phyloP scores from a whole-genome alignment of 2,113 vertebrate genomes.

The Rhinolophus sinicus region DNA sequence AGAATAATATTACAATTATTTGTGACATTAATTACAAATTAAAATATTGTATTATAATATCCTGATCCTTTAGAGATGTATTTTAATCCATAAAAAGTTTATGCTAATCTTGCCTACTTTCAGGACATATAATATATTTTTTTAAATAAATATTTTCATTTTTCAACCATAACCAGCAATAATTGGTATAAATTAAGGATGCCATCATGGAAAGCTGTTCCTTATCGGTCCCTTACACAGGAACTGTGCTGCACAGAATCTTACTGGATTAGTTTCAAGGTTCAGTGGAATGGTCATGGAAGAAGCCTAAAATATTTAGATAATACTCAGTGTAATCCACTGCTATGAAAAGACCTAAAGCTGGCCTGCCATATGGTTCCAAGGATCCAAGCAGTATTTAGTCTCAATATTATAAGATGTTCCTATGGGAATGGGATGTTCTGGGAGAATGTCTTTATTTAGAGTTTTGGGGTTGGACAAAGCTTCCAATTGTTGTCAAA shows the following conservation, averaged over 20 bases:
- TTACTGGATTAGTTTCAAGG: background rate
- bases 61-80: background rate
- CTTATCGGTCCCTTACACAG: background rate
- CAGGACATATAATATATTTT: background rate
- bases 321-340: background rate
- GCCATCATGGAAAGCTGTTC: constrained; percentile 31
- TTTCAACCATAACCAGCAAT: background rate
- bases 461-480: background rate
- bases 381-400: background rate
- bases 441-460: background rate
- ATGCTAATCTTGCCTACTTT: background rate
- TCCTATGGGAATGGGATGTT: background rate
- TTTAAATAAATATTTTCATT: no score
- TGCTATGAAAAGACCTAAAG: background rate
- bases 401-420: background rate
- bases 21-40: background rate
- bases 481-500: background rate
- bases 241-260: background rate
- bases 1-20: background rate
- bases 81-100: background rate
- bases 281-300: background rate
- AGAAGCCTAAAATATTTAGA: background rate
- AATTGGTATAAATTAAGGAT: constrained; percentile 36
- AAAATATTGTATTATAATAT: background rate
- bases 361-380: background rate